These are phyloP conservation scores for Lymantria dispar DNA, from an alignment of 2,888 invertebrate species.

Conservation along the genomic window DNA sequence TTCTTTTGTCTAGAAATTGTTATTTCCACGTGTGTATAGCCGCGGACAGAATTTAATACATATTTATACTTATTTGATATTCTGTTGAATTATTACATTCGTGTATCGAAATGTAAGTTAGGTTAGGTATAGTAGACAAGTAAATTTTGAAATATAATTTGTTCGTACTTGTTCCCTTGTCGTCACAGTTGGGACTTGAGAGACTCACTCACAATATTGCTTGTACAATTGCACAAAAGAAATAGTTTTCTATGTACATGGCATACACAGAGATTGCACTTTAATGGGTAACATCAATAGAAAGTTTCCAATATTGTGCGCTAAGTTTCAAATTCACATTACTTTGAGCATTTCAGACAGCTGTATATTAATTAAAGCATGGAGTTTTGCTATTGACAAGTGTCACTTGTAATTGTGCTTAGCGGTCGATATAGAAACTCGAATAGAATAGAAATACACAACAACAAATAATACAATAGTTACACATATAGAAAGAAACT, in stretches of 20 bases:
- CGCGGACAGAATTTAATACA: too few species aligned
- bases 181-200: conserved; percentile 18
- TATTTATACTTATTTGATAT: too few species aligned
- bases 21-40: too few species aligned
- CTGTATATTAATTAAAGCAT: conserved; percentile 73
- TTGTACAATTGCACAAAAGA: conserved; percentile 71
- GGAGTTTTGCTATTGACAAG: conserved; percentile 82
- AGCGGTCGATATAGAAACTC: conserved; percentile 50
- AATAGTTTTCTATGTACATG: conserved; percentile 68
- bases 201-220: conserved; percentile 56
- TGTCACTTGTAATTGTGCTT: conserved; percentile 55
- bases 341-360: conserved; percentile 80
- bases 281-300: conserved; percentile 74
- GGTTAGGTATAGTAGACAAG: too few species aligned
- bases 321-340: conserved; percentile 78
- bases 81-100: background rate
- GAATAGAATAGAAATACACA: conserved; percentile 59
- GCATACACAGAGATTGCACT: conserved; percentile 72
- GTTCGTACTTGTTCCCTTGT: conserved; percentile 14
- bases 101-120: background rate
- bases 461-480: conserved; percentile 81
- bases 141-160: conserved; percentile 35
- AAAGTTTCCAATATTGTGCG: conserved; percentile 77
- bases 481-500: conserved; percentile 77
- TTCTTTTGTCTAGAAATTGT: too few species aligned